These are phyloP conservation scores for Seriola quinqueradiata DNA, from an alignment of 2,113 vertebrate species.

Conservation along the genomic window DNA sequence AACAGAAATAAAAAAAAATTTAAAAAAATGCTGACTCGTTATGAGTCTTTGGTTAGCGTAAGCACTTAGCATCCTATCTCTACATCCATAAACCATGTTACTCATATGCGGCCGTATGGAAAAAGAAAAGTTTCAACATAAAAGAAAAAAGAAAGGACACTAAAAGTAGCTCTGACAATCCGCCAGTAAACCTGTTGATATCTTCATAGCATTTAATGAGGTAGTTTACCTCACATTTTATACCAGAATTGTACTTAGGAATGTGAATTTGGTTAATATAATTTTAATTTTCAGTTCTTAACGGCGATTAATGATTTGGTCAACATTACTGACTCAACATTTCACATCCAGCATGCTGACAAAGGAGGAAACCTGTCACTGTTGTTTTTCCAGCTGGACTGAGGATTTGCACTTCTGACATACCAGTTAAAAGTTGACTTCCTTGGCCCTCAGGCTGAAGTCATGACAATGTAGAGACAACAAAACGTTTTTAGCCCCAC, in stretches of 20 bases:
- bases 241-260: background rate
- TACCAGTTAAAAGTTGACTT: background rate
- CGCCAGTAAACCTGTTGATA: background rate
- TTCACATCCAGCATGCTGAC: background rate
- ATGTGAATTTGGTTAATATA: background rate
- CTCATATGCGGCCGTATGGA: slow-evolving; percentile 10
- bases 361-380: slow-evolving; percentile 7
- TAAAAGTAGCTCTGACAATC: background rate
- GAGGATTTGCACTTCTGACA: background rate
- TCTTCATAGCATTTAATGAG: background rate
- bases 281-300: background rate
- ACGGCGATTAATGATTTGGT: background rate
- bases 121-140: background rate
- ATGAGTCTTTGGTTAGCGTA: slow-evolving; percentile 39
- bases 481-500: background rate
- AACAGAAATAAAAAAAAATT: slow-evolving; percentile 41
- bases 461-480: background rate
- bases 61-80: slow-evolving; percentile 67
- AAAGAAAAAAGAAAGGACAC: background rate
- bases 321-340: background rate
- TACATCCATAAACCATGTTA: slow-evolving; percentile 25
- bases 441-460: background rate
- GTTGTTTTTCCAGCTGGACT: background rate
- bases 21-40: slow-evolving; percentile 72
- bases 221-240: background rate